Percentiles rank a stretch among this genome's conserved stretches.
Conservation (phyloP, 2,888 invertebrate species). For the Pseudanteris insignis region DNA sequence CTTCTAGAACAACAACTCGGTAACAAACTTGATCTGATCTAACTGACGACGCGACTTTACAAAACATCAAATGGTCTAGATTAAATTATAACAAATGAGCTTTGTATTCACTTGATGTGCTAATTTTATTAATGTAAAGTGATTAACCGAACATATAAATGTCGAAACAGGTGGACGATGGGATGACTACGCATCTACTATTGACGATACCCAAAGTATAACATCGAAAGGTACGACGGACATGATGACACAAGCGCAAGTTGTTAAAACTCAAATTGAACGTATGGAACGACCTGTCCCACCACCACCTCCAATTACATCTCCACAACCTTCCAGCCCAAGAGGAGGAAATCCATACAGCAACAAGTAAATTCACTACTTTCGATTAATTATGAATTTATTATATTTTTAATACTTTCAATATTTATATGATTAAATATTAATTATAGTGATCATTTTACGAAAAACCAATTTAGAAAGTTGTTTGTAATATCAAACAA, state of each 20-base stretch:
- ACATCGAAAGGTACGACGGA: constrained; percentile 65
- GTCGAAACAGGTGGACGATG: constrained; percentile 61
- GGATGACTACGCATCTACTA: constrained; percentile 65
- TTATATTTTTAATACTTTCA: too few relatives aligned
- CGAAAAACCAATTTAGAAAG: too few relatives aligned
- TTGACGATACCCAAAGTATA: constrained; percentile 63
- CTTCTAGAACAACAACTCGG: constrained; percentile 87
- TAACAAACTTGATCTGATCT: constrained; percentile 42
- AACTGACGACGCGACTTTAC: constrained; percentile 16
- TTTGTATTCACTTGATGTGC: too few relatives aligned
- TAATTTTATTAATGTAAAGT: constrained; percentile 6
- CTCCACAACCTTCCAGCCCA: constrained; percentile 65
- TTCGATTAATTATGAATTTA: too few relatives aligned
- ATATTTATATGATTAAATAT: too few relatives aligned
- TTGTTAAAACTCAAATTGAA: constrained; percentile 70
- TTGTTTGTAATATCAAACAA: too few relatives aligned
- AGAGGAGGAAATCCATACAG: constrained; percentile 67
- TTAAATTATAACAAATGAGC: too few relatives aligned
- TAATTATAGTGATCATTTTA: too few relatives aligned
- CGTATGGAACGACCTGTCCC: constrained; percentile 70
- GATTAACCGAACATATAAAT: too few relatives aligned
- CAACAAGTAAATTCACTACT: constrained; percentile 60
- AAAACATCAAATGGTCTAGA: too few relatives aligned
- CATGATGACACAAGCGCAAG: constrained; percentile 66
- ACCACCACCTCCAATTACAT: constrained; percentile 71